Evolutionary conservation across 2,113 vertebrate genomes (phyloP).

Genomic region (Pantherophis guttatus): DNA sequence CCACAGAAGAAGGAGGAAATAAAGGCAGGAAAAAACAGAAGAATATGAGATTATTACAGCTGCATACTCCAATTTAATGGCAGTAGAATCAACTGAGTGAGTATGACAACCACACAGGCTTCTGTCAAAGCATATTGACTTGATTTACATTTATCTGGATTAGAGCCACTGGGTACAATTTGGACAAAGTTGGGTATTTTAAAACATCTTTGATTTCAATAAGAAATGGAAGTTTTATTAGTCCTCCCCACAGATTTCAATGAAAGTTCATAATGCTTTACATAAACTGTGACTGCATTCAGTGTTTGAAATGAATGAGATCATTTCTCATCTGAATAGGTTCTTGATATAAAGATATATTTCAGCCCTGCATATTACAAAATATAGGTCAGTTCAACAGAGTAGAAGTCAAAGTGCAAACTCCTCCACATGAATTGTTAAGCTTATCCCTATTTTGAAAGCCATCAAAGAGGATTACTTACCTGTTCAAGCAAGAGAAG

Average conservation of each 20-base stretch:
- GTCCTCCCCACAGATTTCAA: neutral
- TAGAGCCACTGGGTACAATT: neutral
- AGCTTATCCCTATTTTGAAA: conserved; percentile 64
- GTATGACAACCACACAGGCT: neutral
- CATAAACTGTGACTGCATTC: neutral
- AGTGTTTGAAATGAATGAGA: neutral
- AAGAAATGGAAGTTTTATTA: neutral
- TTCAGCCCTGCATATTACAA: conserved; percentile 39
- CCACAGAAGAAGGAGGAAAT: neutral
- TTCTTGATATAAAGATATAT: conserved; percentile 30
- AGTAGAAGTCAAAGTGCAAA: conserved; percentile 54
- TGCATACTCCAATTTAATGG: neutral
- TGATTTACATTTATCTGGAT: neutral
- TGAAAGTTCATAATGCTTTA: neutral
- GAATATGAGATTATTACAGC: neutral
- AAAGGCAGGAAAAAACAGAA: neutral
- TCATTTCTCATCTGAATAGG: neutral
- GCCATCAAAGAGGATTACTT: conserved; percentile 56
- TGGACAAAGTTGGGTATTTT: neutral
- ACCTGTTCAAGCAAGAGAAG: conserved; percentile 59
- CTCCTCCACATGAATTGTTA: conserved; percentile 58
- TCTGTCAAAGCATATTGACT: neutral
- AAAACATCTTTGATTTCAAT: neutral
- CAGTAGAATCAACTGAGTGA: neutral
- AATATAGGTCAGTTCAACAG: conserved; percentile 59